Percentiles rank a stretch among this genome's conserved stretches.
Evolutionary conservation across 1,140 invertebrate species (phyloP).

Genomic region (Batillaria attramentaria): DNA sequence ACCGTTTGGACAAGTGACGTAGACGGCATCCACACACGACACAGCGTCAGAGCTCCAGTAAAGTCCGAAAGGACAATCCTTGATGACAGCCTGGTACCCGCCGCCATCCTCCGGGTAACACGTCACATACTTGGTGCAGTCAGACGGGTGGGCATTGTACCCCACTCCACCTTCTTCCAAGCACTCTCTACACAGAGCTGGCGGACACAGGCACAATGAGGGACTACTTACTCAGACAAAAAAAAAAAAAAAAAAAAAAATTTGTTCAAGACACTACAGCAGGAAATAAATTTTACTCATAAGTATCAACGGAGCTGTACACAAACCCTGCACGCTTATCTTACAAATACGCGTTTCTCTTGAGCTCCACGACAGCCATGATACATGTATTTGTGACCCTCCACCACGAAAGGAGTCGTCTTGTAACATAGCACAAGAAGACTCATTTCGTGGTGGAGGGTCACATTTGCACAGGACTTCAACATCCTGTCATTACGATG

Average conservation of each 20-base stretch:
- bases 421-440: no score
- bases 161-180: conserved; percentile 57
- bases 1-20: conserved; percentile 53
- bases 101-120: conserved; percentile 46
- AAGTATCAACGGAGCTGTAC: no score
- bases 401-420: no score
- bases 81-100: conserved; percentile 44
- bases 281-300: no score
- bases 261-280: neutral
- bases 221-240: neutral
- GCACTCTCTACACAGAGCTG: conserved; percentile 58
- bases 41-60: conserved; percentile 61
- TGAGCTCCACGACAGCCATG: no score
- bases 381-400: no score
- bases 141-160: conserved; percentile 58
- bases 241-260: neutral
- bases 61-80: conserved; percentile 61
- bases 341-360: no score
- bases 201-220: neutral
- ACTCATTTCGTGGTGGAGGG: no score
- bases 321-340: no score
- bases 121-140: conserved; percentile 63
- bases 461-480: no score
- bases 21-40: conserved; percentile 53
- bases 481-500: no score